Evolutionary conservation across 2,113 vertebrate genomes (phyloP), one percentile per base, ranked within the genome.

Genomic region (Paratilapia polleni): DNA sequence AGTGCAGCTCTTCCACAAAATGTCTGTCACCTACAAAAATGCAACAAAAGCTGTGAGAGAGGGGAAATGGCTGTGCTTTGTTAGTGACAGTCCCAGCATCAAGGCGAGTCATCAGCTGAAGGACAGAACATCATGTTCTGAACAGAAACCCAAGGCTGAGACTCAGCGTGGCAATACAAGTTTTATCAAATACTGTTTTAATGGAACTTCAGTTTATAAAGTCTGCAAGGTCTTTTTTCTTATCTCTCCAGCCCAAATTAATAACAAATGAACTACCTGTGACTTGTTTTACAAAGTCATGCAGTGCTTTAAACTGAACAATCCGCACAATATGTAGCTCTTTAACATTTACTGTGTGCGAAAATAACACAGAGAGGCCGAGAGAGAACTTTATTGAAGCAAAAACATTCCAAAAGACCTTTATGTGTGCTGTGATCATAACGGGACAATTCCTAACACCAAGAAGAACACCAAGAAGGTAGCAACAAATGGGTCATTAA

Each of bases 361-460:
- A 41, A n/a, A 52, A 52, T 52, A 66, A 24, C 7, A 57, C 15
- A 60, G 13, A 79, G 54, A 81, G 22, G 73, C 41, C 26, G 26
- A 82, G n/a, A 14, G 49, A 83, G 11, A 62, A 82, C 52, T 90
- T 92, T 92, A 90, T 81, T 90, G 8, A 89, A 60, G 49, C 24
- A 26, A 78, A 81, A 43, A 66, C 34, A 84, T 63, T 64, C 47
- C 19, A 54, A 73, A 49, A 24, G 19, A 66, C 26, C 3, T 57
- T 26, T 15, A 52, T 26, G 20, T 38, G n/a, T 9, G 1, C 6
- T 38, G 14, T 28, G 57, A 26, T 28, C 8, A 59, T 5, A 43
- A 60, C 11, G 49, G n/a, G 77, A 81, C 10, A 49, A 54, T 54
- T 36, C 24, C 2, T 31, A 13, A 73, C 43, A 3, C n/a, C n/a